These are phyloP conservation scores for Laspeyria flexula DNA, from an alignment of 2,888 invertebrate genomes.

Conservation along the genomic window DNA sequence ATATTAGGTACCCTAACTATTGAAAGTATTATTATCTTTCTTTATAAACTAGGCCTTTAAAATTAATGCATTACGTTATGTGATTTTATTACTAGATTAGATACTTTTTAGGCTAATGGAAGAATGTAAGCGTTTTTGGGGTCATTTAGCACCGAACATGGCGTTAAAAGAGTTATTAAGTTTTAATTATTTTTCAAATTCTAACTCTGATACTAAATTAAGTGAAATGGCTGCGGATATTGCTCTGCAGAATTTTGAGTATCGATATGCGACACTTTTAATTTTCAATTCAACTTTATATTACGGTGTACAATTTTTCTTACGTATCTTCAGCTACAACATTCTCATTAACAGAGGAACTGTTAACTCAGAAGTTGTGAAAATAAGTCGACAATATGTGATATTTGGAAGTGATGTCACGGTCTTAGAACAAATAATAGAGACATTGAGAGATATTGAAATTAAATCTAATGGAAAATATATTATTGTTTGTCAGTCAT, in stretches of 20 bases:
- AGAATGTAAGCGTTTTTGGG: not conserved
- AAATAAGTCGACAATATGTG: slow-evolving; percentile 57
- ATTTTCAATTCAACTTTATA: slow-evolving; percentile 61
- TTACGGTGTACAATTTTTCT: slow-evolving; percentile 58
- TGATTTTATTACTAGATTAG: not conserved
- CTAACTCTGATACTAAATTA: slow-evolving; percentile 36
- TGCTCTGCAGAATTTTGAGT: slow-evolving; percentile 65
- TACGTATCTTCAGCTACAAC: slow-evolving; percentile 56
- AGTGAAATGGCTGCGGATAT: slow-evolving; percentile 61
- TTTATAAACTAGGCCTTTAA: too few species aligned
- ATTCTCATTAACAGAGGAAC: slow-evolving; percentile 54
- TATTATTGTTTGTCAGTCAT: slow-evolving; percentile 66
- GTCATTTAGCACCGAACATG: slow-evolving; percentile 2
- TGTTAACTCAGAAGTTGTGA: slow-evolving; percentile 43
- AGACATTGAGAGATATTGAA: slow-evolving; percentile 51
- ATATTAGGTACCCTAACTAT: not conserved
- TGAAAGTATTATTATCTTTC: not conserved
- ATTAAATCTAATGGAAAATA: slow-evolving; percentile 69
- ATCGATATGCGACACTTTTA: slow-evolving; percentile 63
- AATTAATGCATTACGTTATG: not conserved
- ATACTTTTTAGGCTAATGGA: not conserved
- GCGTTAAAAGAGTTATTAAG: not conserved
- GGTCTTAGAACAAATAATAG: slow-evolving; percentile 52
- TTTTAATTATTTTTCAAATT: slow-evolving; percentile 4
- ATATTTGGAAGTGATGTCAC: slow-evolving; percentile 56